Percentiles rank a stretch among this genome's conserved stretches.
Evolutionary conservation across 1,140 invertebrate genomes (phyloP).

Genomic region (Stegodyphus dumicola): DNA sequence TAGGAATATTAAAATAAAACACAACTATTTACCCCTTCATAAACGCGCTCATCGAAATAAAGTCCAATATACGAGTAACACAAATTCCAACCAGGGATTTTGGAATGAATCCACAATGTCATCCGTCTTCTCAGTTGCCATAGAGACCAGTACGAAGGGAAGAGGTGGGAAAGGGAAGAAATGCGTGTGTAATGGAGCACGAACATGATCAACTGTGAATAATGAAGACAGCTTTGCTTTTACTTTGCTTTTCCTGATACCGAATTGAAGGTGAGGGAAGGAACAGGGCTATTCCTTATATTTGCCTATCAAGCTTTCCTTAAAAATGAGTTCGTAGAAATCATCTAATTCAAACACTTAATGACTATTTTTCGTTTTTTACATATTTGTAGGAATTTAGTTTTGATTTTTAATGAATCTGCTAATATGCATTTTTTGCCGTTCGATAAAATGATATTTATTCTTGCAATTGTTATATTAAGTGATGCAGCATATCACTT

Average conservation of each 20-base stretch:
- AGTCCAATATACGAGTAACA: constrained; percentile 21
- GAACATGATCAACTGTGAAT: constrained; percentile 41
- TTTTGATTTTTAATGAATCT: too few species aligned
- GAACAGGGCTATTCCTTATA: not conserved
- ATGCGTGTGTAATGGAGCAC: constrained; percentile 22
- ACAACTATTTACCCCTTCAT: constrained; percentile 5
- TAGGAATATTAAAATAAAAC: constrained; percentile 26
- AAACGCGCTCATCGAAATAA: constrained; percentile 14
- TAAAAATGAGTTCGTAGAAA: too few species aligned
- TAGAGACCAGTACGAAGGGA: not conserved
- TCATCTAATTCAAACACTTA: too few species aligned
- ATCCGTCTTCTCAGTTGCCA: constrained; percentile 26
- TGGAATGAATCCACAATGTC: constrained; percentile 33
- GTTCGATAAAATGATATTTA: too few species aligned
- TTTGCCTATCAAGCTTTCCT: too few species aligned
- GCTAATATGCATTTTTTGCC: too few species aligned
- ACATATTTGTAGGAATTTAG: too few species aligned
- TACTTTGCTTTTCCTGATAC: not conserved
- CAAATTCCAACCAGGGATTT: constrained; percentile 28
- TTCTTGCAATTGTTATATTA: too few species aligned
- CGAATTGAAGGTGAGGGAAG: not conserved
- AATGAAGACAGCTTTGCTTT: constrained; percentile 35
- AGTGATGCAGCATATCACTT: too few species aligned
- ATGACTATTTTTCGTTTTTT: too few species aligned
- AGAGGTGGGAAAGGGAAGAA: not conserved